Conservation (phyloP, 2,113 vertebrate genomes). For the Hippolais icterina region DNA sequence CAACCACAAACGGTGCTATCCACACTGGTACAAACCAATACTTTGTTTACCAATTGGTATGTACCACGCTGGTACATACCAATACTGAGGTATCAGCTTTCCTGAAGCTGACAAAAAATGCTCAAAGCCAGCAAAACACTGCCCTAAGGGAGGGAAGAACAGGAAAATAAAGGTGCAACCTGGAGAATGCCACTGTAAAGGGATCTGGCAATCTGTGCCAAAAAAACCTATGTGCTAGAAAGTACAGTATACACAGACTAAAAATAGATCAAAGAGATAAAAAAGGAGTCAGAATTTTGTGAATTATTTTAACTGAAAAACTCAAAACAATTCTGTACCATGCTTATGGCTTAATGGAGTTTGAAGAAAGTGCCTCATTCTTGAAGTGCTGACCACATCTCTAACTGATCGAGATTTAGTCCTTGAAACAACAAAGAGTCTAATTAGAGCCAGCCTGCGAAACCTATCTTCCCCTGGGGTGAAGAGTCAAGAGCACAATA, state of each 20-base stretch:
- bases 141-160: not conserved
- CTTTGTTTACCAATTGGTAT: too few relatives aligned
- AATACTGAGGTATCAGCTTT: not conserved
- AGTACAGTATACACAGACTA: not conserved
- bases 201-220: not conserved
- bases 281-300: not conserved
- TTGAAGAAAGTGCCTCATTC: not conserved
- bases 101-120: not conserved
- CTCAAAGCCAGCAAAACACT: not conserved
- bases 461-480: not conserved
- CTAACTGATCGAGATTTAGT: not conserved
- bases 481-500: not conserved
- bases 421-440: not conserved
- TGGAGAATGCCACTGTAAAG: not conserved
- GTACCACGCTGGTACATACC: rapidly evolving
- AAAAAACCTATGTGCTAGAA: not conserved
- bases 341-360: not conserved
- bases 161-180: not conserved
- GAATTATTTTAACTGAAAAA: not conserved
- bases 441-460: not conserved
- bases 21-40: rapidly evolving
- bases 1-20: not conserved
- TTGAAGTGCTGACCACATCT: not conserved
- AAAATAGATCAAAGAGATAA: not conserved
- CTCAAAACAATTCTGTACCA: not conserved